Percentiles rank a stretch among this genome's conserved stretches.
These are phyloP conservation scores for Barbus barbus DNA, from an alignment of 2,113 vertebrate genomes.

Conservation along the genomic window DNA sequence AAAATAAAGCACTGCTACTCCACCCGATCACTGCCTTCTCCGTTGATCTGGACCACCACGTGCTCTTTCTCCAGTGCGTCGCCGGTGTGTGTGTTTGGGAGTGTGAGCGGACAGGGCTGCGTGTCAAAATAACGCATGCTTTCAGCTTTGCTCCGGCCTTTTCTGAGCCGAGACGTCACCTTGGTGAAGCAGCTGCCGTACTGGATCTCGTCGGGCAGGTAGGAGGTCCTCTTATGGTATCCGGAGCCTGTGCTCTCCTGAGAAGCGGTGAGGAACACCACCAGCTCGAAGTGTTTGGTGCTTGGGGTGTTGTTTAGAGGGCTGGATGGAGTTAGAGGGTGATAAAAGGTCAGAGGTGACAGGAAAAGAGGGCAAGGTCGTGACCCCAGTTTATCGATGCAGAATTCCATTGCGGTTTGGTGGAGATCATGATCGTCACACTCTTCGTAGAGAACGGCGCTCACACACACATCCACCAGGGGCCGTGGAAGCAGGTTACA, in stretches of 20 bases:
- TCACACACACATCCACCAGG: slow-evolving; percentile 85
- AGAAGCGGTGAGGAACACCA: slow-evolving; percentile 89
- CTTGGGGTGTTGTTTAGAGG: slow-evolving; percentile 82
- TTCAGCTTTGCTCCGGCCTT: slow-evolving; percentile 83
- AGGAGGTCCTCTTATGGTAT: slow-evolving; percentile 94
- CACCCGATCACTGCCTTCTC: slow-evolving; percentile 78
- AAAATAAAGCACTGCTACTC: slow-evolving; percentile 61
- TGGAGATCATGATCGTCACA: slow-evolving; percentile 82
- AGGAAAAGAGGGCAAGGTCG: slow-evolving; percentile 89
- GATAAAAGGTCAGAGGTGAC: slow-evolving; percentile 91
- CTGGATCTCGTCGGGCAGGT: slow-evolving; percentile 89
- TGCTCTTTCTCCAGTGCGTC: slow-evolving; percentile 84
- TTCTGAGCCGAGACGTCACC: slow-evolving; percentile 73
- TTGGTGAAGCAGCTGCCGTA: slow-evolving; percentile 83
- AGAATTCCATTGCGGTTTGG: slow-evolving; percentile 90
- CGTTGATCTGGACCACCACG: slow-evolving; percentile 84
- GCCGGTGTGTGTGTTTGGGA: slow-evolving; percentile 71
- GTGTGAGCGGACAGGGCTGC: slow-evolving; percentile 66
- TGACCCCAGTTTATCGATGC: slow-evolving; percentile 79
- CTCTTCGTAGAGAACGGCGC: slow-evolving; percentile 90
- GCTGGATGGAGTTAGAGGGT: slow-evolving; percentile 83
- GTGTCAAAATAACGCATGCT: slow-evolving; percentile 91
- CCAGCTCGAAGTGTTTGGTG: slow-evolving; percentile 85
- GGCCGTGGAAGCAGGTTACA: slow-evolving; percentile 87
- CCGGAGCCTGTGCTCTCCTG: slow-evolving; percentile 92